These are phyloP conservation scores for Drosophila fuyamai DNA, from an alignment of 1,140 invertebrate genomes.

Conservation along the genomic window DNA sequence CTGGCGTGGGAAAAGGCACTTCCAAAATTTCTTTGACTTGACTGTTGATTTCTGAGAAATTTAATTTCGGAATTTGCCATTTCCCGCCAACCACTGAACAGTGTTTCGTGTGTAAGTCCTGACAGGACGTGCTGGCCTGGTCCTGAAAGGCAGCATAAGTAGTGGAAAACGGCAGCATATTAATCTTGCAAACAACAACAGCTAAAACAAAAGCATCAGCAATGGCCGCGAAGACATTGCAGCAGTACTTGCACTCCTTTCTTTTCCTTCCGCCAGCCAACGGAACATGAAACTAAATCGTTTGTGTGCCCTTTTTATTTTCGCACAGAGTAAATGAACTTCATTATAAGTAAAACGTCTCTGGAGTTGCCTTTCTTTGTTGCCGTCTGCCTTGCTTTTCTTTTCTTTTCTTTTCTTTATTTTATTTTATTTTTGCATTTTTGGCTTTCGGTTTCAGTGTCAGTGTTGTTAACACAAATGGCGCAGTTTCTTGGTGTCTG, in stretches of 20 bases:
- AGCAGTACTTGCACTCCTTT: constrained; percentile 44
- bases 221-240: constrained; percentile 39
- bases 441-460: constrained; percentile 53
- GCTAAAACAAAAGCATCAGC: constrained; percentile 52
- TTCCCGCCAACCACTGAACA: not conserved
- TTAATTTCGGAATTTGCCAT: no score
- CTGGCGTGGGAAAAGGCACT: not conserved
- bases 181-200: constrained; percentile 70
- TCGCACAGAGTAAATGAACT: constrained; percentile 70
- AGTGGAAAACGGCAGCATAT: constrained; percentile 79
- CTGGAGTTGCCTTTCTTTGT: constrained; percentile 9
- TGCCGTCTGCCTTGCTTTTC: constrained; percentile 1
- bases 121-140: constrained; percentile 49
- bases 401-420: constrained; percentile 7
- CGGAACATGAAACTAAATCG: constrained; percentile 65
- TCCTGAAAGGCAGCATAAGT: constrained; percentile 78
- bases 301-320: constrained; percentile 53
- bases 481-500: constrained; percentile 21
- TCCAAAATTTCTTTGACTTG: not conserved
- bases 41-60: not conserved
- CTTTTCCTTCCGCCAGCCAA: constrained; percentile 28
- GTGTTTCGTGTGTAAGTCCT: constrained; percentile 5
- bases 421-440: constrained; percentile 15
- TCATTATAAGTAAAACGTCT: constrained; percentile 72
- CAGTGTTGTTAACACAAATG: constrained; percentile 31